Evolutionary conservation across 2,888 invertebrate species (phyloP).

Genomic region (Gortyna flavago): DNA sequence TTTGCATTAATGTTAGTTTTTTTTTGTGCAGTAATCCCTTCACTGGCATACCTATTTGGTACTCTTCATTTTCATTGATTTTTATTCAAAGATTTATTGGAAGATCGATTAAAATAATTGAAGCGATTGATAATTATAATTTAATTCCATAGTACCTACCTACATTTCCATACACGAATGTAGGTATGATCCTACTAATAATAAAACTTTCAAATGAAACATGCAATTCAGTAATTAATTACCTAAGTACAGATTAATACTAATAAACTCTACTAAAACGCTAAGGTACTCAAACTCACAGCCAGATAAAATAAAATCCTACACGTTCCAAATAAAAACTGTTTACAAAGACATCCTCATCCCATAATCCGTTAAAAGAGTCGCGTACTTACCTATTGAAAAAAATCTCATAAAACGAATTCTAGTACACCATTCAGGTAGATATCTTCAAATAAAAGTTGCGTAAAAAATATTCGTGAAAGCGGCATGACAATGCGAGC

Average conservation of each 20-base stretch:
- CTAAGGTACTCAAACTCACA: conserved; percentile 11
- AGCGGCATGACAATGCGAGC: conserved; percentile 85
- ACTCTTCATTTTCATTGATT: neutral
- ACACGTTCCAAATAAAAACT: conserved; percentile 56
- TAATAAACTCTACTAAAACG: neutral
- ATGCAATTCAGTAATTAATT: neutral
- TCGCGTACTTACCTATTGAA: conserved; percentile 75
- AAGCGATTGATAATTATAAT: neutral
- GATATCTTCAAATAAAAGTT: conserved; percentile 86
- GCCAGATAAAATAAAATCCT: conserved; percentile 48
- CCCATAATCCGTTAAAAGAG: conserved; percentile 83
- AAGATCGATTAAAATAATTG: neutral
- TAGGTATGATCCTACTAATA: neutral
- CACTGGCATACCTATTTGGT: neutral
- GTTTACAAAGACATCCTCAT: conserved; percentile 74
- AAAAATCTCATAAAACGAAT: conserved; percentile 89
- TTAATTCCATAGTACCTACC: no score
- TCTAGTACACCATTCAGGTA: conserved; percentile 89
- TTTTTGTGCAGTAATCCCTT: neutral
- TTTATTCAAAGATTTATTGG: neutral
- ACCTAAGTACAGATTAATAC: no score
- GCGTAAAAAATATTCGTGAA: conserved; percentile 87
- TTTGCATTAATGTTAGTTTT: conserved; percentile 38
- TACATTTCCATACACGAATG: no score
- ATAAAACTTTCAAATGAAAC: neutral